phyloP scores from a whole-genome alignment of 1,140 invertebrate species.

The Neodiprion virginianus region DNA sequence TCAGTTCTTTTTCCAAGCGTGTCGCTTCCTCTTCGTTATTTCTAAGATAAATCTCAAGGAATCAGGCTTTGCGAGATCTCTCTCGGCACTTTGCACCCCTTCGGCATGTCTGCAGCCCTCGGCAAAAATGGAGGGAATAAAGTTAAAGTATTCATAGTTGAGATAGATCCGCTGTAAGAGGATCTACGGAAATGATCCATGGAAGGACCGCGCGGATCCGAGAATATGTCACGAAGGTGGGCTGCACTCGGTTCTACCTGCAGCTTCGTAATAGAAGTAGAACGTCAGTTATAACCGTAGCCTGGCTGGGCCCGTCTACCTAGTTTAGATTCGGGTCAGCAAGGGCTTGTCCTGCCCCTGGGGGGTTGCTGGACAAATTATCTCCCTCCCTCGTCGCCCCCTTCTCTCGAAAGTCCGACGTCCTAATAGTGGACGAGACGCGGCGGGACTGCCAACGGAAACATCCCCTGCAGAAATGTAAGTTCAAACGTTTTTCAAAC shows the following conservation, averaged over 20 bases:
- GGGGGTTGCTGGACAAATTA: conserved; percentile 51
- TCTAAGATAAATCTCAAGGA: too few species aligned
- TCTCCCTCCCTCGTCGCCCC: conserved; percentile 41
- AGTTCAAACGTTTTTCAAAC: conserved; percentile 1
- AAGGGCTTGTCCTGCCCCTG: conserved; percentile 25
- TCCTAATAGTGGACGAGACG: conserved; percentile 49
- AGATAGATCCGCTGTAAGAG: too few species aligned
- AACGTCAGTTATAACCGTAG: conserved; percentile 29
- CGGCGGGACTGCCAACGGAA: conserved; percentile 47
- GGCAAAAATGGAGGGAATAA: too few species aligned
- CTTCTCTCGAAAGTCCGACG: conserved; percentile 22
- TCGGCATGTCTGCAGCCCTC: too few species aligned
- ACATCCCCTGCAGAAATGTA: neutral
- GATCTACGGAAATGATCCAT: too few species aligned
- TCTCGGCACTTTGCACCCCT: too few species aligned
- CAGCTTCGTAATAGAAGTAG: neutral
- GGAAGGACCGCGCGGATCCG: too few species aligned
- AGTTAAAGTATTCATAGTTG: too few species aligned
- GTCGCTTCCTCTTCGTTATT: too few species aligned
- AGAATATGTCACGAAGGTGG: too few species aligned
- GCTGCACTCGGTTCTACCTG: neutral
- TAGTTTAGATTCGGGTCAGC: conserved; percentile 57
- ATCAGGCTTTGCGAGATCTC: too few species aligned
- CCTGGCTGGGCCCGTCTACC: conserved; percentile 27
- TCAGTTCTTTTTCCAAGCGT: too few species aligned